These are phyloP conservation scores for Epistrophe eligans DNA, from an alignment of 2,888 invertebrate species.

Conservation along the genomic window DNA sequence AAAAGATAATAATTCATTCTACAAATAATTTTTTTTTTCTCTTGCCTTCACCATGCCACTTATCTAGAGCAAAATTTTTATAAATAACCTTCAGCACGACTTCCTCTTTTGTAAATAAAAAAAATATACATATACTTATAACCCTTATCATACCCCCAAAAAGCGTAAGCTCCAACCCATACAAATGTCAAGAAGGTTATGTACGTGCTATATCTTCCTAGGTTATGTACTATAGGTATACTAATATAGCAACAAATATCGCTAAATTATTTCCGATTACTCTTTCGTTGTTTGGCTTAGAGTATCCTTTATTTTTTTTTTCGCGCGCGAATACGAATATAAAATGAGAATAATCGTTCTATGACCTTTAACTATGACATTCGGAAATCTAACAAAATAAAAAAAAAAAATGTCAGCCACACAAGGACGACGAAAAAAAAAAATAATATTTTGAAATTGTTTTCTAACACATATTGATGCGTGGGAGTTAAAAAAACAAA, in stretches of 20 bases:
- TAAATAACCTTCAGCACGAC: neutral
- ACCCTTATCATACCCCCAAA: constrained; percentile 18
- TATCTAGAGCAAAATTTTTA: constrained; percentile 7
- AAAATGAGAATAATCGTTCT: constrained; percentile 36
- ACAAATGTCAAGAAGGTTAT: constrained; percentile 55
- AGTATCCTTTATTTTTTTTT: constrained; percentile 55
- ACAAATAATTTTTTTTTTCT: constrained; percentile 45
- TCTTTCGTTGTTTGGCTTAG: constrained; percentile 46
- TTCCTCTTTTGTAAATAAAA: neutral
- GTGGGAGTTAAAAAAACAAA: constrained; percentile 30
- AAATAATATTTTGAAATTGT: constrained; percentile 48
- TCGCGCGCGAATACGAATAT: constrained; percentile 52
- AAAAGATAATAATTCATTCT: constrained; percentile 72
- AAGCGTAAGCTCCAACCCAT: constrained; percentile 23
- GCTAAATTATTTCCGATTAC: constrained; percentile 72
- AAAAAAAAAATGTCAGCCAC: neutral
- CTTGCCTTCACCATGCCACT: constrained; percentile 1
- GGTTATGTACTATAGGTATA: neutral
- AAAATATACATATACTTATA: too few relatives aligned
- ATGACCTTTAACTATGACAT: constrained; percentile 59
- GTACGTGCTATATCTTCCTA: neutral
- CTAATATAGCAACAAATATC: constrained; percentile 12
- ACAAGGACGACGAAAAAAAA: constrained; percentile 17
- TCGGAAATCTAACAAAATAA: constrained; percentile 41
- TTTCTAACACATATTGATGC: constrained; percentile 64